Evolutionary conservation across 2,797 vertebrate species (phyloP).

Genomic region (Trematomus bernacchii): DNA sequence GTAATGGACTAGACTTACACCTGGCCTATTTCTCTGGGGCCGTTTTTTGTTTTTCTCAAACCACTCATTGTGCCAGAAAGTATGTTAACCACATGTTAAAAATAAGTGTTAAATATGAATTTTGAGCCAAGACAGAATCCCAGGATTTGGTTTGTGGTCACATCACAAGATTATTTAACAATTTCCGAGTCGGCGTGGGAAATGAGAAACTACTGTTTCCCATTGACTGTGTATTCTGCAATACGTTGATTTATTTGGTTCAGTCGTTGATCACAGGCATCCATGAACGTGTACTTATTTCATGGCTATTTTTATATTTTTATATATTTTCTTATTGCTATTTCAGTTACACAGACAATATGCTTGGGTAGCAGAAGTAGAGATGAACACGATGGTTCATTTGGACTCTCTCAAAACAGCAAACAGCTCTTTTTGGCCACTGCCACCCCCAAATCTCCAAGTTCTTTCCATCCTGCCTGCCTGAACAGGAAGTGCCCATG

Average conservation of each 20-base stretch:
- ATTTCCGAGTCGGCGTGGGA: slow-evolving; percentile 24
- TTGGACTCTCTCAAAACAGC: neutral
- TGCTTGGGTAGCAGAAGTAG: neutral
- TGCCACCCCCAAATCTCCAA: slow-evolving; percentile 14
- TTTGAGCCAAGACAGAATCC: slow-evolving; percentile 20
- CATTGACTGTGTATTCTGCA: slow-evolving; percentile 19
- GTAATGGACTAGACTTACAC: slow-evolving; percentile 20
- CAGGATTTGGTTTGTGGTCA: slow-evolving; percentile 26
- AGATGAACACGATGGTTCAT: slow-evolving; percentile 1
- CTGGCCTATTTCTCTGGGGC: slow-evolving; percentile 21
- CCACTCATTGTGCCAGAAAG: slow-evolving; percentile 2
- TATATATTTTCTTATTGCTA: slow-evolving; percentile 39
- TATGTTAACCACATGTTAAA: slow-evolving; percentile 35
- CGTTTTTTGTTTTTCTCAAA: slow-evolving; percentile 4
- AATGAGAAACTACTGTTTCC: slow-evolving; percentile 10
- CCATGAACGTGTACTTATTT: slow-evolving; percentile 11
- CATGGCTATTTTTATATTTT: slow-evolving; percentile 51
- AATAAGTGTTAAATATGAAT: slow-evolving; percentile 48
- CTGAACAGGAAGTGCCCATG: slow-evolving; percentile 72
- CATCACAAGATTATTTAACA: slow-evolving; percentile 24
- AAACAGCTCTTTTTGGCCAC: slow-evolving; percentile 2
- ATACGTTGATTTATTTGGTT: slow-evolving; percentile 33
- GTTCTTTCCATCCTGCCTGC: slow-evolving; percentile 54
- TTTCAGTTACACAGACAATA: slow-evolving; percentile 26
- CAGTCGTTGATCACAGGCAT: neutral